phyloP scores from a whole-genome alignment of 1,140 invertebrate species.

The Chironomus tepperi region DNA sequence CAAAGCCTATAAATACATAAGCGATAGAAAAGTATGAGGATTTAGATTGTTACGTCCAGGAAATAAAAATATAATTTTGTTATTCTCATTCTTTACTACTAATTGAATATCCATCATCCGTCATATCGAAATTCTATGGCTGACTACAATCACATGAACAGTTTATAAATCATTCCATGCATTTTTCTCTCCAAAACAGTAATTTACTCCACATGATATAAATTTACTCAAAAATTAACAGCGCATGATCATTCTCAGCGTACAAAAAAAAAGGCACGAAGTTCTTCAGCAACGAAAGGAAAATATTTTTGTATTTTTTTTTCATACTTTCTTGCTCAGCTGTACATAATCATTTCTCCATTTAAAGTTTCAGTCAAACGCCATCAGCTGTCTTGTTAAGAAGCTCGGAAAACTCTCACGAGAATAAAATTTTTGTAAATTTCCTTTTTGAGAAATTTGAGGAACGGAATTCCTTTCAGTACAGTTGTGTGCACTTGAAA shows the following conservation, averaged over 20 bases:
- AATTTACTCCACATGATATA: background rate
- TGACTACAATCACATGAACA: background rate
- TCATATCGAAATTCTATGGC: too few species aligned
- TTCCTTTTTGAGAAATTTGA: too few species aligned
- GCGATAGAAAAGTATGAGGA: too few species aligned
- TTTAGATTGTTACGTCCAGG: too few species aligned
- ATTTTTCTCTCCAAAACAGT: background rate
- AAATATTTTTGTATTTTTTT: background rate
- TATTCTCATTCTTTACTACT: too few species aligned
- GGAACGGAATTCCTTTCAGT: too few species aligned
- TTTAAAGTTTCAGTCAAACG: slow-evolving; percentile 8
- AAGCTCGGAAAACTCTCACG: background rate
- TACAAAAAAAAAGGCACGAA: background rate
- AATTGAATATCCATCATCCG: too few species aligned
- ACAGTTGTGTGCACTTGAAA: too few species aligned
- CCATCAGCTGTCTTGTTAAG: slow-evolving; percentile 1
- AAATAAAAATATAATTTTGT: too few species aligned
- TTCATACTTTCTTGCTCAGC: background rate
- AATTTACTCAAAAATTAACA: background rate
- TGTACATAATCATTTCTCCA: background rate
- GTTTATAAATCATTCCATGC: background rate
- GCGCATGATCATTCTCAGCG: background rate
- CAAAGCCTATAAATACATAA: too few species aligned
- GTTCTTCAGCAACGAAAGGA: too few species aligned
- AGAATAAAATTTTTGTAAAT: too few species aligned